phyloP scores from a whole-genome alignment of 2,888 invertebrate genomes.

The Diarsia mendica region DNA sequence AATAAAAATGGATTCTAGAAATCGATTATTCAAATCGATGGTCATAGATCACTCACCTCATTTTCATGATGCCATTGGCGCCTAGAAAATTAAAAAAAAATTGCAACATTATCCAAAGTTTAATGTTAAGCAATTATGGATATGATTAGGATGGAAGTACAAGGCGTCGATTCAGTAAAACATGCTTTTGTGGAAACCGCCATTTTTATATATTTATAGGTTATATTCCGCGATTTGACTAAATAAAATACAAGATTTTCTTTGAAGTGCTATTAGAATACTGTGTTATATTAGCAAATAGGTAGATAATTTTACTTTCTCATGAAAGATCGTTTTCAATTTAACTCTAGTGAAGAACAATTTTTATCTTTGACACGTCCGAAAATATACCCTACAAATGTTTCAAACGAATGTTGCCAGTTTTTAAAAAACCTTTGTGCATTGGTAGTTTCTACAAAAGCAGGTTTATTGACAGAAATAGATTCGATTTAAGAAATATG shows the following conservation, averaged over 20 bases:
- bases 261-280: slow-evolving; percentile 58
- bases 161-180: slow-evolving; percentile 66
- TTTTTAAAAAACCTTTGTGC: slow-evolving; percentile 51
- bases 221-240: slow-evolving; percentile 23
- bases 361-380: slow-evolving; percentile 51
- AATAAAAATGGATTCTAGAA: slow-evolving; percentile 11
- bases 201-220: slow-evolving; percentile 41
- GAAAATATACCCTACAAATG: slow-evolving; percentile 40
- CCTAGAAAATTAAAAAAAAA: slow-evolving; percentile 57
- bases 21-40: slow-evolving; percentile 44
- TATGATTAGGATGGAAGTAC: slow-evolving; percentile 82
- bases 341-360: slow-evolving; percentile 53
- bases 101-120: slow-evolving; percentile 84
- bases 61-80: slow-evolving; percentile 65
- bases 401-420: slow-evolving; percentile 69
- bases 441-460: slow-evolving; percentile 68
- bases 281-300: slow-evolving; percentile 45
- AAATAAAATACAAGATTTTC: slow-evolving; percentile 48
- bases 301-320: slow-evolving; percentile 57
- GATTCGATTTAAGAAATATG: slow-evolving; percentile 85
- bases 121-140: slow-evolving; percentile 82
- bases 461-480: slow-evolving; percentile 61
- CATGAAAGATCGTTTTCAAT: slow-evolving; percentile 44
- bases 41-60: slow-evolving; percentile 48
- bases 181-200: slow-evolving; percentile 40